phyloP scores from a whole-genome alignment of 2,113 vertebrate species.

The Amphilophus citrinellus region DNA sequence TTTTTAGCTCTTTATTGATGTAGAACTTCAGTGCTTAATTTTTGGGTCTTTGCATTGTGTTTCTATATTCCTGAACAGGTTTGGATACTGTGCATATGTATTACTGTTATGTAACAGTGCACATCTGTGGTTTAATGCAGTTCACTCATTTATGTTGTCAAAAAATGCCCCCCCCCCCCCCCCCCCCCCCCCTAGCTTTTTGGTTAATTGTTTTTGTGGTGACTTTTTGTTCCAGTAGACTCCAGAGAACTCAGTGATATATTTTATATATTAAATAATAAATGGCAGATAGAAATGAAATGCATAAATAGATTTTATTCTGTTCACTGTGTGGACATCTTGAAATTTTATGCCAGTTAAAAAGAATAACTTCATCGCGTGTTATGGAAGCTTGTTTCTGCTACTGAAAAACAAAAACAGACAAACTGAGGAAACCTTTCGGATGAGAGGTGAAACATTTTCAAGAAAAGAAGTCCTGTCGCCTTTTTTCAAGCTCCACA shows the following conservation, averaged over 20 bases:
- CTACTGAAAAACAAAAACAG: neutral
- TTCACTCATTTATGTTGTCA: neutral
- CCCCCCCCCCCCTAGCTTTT: neutral
- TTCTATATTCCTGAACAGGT: slow-evolving; percentile 9
- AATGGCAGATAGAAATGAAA: neutral
- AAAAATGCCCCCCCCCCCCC: neutral
- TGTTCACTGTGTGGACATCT: neutral
- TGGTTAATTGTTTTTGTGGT: neutral
- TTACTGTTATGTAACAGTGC: slow-evolving; percentile 29
- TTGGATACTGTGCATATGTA: slow-evolving; percentile 48
- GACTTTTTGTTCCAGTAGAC: neutral
- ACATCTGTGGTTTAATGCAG: neutral
- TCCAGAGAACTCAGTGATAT: neutral
- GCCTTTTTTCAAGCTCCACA: too few species aligned
- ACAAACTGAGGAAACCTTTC: too few species aligned
- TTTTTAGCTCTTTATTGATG: slow-evolving; percentile 16
- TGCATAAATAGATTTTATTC: neutral
- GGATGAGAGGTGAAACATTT: too few species aligned
- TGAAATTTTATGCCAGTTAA: neutral
- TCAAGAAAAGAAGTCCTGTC: too few species aligned
- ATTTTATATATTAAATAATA: neutral
- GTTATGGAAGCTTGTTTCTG: neutral
- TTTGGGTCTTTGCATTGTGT: slow-evolving; percentile 50
- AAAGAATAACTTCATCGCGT: neutral
- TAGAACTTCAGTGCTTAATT: neutral